Percentiles rank a stretch among this genome's conserved stretches.
phyloP scores from a whole-genome alignment of 1,140 invertebrate genomes.

The Gryon sp. region DNA sequence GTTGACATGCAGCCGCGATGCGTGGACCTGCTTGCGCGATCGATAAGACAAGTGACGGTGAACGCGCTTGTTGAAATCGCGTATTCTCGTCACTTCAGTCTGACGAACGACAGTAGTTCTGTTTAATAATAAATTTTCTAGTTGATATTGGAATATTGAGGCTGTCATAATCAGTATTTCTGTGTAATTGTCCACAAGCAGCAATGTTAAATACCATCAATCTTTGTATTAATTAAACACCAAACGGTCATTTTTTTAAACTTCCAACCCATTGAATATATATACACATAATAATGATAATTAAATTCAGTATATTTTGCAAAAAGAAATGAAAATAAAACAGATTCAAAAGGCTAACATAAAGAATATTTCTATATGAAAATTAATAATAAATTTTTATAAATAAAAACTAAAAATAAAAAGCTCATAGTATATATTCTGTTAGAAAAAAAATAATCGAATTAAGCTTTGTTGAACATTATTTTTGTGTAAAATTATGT shows the following conservation, averaged over 20 bases:
- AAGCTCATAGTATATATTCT: no score
- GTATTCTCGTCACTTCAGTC: conserved; percentile 49
- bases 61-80: conserved; percentile 51
- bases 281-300: no score
- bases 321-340: no score
- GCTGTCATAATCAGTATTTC: conserved; percentile 61
- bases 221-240: conserved; percentile 45
- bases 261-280: no score
- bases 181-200: conserved; percentile 44
- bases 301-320: no score
- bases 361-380: no score
- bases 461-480: no score
- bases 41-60: conserved; percentile 61
- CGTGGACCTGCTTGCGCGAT: conserved; percentile 34
- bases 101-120: conserved; percentile 62
- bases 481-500: no score
- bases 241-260: background rate
- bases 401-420: no score
- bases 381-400: no score
- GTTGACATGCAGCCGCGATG: conserved; percentile 52
- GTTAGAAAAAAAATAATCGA: no score
- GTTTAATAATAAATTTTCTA: conserved; percentile 49
- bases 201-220: conserved; percentile 39
- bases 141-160: conserved; percentile 50
- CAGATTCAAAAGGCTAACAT: no score